phyloP scores from a whole-genome alignment of 2,888 invertebrate species.

The Ophioninae sp. region DNA sequence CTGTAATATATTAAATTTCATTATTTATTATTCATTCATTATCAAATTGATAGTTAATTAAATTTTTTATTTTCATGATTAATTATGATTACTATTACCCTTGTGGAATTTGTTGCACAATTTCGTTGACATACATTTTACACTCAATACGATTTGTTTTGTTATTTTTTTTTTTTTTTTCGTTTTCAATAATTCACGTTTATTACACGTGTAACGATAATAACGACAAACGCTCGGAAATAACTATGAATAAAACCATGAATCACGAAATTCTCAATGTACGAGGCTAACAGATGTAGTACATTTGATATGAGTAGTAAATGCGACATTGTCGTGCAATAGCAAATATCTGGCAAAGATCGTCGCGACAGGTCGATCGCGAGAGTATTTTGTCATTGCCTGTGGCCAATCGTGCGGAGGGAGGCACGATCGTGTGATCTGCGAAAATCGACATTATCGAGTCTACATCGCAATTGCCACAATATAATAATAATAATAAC shows the following conservation, averaged over 20 bases:
- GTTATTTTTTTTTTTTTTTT: neutral
- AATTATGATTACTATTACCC: no score
- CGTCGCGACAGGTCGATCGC: constrained; percentile 52
- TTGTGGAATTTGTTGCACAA: no score
- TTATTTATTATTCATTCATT: no score
- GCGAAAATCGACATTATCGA: constrained; percentile 50
- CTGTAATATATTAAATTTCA: no score
- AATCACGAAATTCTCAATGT: neutral
- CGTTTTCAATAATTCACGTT: neutral
- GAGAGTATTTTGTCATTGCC: constrained; percentile 23
- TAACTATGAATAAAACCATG: neutral
- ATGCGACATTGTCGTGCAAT: neutral
- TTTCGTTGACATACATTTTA: neutral
- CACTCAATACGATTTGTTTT: neutral
- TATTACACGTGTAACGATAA: neutral
- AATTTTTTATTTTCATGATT: no score
- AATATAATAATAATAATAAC: neutral
- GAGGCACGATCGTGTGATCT: constrained; percentile 33
- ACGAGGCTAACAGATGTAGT: neutral
- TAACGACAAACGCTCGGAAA: neutral
- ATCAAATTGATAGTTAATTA: no score
- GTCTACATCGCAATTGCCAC: constrained; percentile 34
- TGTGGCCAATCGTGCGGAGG: neutral
- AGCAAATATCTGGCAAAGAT: constrained; percentile 30
- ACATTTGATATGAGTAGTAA: neutral